phyloP scores from a whole-genome alignment of 2,888 invertebrate species.

The Caenorhabditis angaria region DNA sequence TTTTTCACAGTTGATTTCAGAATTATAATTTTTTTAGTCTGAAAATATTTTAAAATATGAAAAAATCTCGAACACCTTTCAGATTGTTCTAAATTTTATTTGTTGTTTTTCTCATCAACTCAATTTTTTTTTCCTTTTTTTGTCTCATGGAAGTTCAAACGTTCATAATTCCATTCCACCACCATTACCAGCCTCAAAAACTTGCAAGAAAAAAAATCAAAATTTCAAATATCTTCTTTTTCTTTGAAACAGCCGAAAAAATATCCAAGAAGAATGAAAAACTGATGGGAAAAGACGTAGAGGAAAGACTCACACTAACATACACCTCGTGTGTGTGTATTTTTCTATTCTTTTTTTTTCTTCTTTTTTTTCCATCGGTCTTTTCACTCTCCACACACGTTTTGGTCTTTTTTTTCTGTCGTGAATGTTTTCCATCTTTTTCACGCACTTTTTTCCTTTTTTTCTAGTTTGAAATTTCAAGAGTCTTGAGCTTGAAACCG shows the following conservation, averaged over 20 bases:
- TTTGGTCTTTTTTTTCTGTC: slow-evolving; percentile 7
- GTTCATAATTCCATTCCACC: not conserved
- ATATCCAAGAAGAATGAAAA: slow-evolving; percentile 1
- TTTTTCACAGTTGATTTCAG: no score
- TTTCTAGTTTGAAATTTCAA: no score
- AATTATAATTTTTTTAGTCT: no score
- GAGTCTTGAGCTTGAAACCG: no score
- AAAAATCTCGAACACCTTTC: no score
- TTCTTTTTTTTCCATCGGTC: not conserved
- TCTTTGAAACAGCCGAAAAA: not conserved
- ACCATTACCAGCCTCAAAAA: no score
- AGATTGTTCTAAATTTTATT: no score
- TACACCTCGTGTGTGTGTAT: slow-evolving; percentile 12
- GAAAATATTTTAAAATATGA: no score
- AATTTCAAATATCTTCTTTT: not conserved
- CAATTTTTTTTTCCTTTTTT: no score
- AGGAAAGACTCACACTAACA: slow-evolving; percentile 1
- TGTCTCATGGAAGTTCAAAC: no score
- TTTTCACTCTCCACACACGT: not conserved
- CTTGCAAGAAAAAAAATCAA: no score
- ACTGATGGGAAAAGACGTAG: not conserved
- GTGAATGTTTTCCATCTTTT: not conserved
- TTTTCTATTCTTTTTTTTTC: not conserved
- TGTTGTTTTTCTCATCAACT: no score
- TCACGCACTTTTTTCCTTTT: not conserved